Evolutionary conservation across 53 echinoderm and acorn worm genomes (phyloP), one percentile per base, ranked within the genome.

Genomic region (Actinopyga echinites): DNA sequence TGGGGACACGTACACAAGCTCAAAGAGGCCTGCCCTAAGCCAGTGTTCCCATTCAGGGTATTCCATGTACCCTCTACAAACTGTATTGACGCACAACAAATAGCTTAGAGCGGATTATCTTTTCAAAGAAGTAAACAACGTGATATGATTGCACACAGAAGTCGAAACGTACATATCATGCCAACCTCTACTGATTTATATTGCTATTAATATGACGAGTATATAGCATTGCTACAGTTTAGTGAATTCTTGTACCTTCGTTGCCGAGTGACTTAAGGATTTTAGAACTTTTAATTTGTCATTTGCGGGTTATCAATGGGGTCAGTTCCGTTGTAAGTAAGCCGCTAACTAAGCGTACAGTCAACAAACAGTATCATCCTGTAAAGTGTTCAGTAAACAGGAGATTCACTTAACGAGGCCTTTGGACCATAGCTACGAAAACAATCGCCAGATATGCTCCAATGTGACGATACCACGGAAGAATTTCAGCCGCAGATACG

Each of bases 1-100:
- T 33, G 68, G 68, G 34, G 68, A 68, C 68, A 38, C 68, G 32
- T 68, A 68, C 21, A 68, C 68, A 68, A 68, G 34, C 22, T 68
- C 68, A n/a, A 68, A 68, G 68, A 19, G n/a, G 67, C 67, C 34
- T 38, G 34, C 68, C 68, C 68, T 22, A 36, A 22, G 68, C 21
- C 68, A 68, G 32, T 38, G 22, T 32, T n/a, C 68, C 68, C 34
- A 68, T 68, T 68, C 35, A 36, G 35, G 68, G 5, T 38, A 68
- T 68, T 38, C 22, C 12, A 30, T 68, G 34, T 21, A 68, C 68
- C 68, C 68, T 67, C 20, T 68, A 36, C 49, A 49, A 49, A 49
- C 49, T 3, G 15, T 49, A 49, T 49, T 30, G 68, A 37, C 8
- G 21, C 35, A 68, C 37, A 68, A 21, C 34, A 63, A 68, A 36